Evolutionary conservation across 1,140 invertebrate species (phyloP).

Genomic region (Procambarus clarkii): DNA sequence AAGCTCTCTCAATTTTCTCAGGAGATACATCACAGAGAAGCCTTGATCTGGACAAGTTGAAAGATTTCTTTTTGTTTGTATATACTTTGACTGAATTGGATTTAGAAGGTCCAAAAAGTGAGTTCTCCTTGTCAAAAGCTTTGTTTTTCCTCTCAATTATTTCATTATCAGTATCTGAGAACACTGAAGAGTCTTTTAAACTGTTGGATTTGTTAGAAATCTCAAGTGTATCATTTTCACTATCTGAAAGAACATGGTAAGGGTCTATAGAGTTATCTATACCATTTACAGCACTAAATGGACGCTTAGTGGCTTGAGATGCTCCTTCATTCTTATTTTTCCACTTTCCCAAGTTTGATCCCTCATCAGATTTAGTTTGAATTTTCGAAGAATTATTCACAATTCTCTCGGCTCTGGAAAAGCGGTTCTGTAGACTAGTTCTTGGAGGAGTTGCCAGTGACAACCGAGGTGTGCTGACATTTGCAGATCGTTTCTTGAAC

Average conservation of each 20-base stretch:
- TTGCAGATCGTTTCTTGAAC: conserved; percentile 28
- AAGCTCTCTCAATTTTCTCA: conserved; percentile 60
- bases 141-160: conserved; percentile 9
- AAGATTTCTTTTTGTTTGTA: conserved; percentile 36
- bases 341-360: conserved; percentile 2
- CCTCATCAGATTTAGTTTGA: not conserved
- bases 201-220: not conserved
- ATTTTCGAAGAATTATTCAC: conserved; percentile 7
- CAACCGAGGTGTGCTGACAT: not conserved
- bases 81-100: conserved; percentile 33
- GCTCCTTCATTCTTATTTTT: not conserved
- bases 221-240: conserved; percentile 13
- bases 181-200: conserved; percentile 11
- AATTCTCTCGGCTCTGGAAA: conserved; percentile 38
- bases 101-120: not conserved
- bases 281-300: conserved; percentile 39
- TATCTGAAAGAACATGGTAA: conserved; percentile 25
- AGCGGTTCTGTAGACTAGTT: not conserved
- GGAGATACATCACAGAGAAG: conserved; percentile 63
- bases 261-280: conserved; percentile 8
- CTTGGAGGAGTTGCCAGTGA: conserved; percentile 6
- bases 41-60: conserved; percentile 27
- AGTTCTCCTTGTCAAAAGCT: conserved; percentile 27
- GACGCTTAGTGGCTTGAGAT: conserved; percentile 33
- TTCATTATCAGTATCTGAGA: conserved; percentile 34